These are phyloP conservation scores for Hedya salicella DNA, from an alignment of 2,888 invertebrate genomes.

Conservation along the genomic window DNA sequence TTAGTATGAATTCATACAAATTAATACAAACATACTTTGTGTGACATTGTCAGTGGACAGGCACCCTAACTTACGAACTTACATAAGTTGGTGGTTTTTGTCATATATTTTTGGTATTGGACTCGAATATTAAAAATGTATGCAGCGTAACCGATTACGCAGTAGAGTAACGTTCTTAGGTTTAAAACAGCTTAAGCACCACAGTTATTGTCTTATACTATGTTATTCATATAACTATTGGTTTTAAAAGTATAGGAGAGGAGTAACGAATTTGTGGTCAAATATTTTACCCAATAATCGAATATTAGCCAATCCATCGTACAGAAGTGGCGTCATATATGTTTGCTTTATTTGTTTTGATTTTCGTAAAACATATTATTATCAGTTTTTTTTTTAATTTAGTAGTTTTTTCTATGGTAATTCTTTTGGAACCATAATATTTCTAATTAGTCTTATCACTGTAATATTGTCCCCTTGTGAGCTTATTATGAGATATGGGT, in stretches of 20 bases:
- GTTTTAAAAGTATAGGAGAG: constrained; percentile 16
- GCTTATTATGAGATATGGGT: constrained; percentile 4
- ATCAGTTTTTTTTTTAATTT: not conserved
- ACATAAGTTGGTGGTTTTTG: constrained; percentile 76
- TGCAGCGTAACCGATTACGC: constrained; percentile 20
- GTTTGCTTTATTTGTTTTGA: no score
- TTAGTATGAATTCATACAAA: not conserved
- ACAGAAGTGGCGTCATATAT: no score
- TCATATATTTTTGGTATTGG: constrained; percentile 76
- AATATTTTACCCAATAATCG: constrained; percentile 15
- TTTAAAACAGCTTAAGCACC: constrained; percentile 47
- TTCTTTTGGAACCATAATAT: constrained; percentile 18
- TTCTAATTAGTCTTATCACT: constrained; percentile 38
- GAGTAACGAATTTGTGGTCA: not conserved
- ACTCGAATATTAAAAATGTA: constrained; percentile 54
- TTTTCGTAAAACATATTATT: no score
- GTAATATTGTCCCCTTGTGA: constrained; percentile 4
- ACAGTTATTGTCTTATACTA: constrained; percentile 48
- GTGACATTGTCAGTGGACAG: constrained; percentile 13
- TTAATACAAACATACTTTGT: not conserved
- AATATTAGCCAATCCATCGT: no score
- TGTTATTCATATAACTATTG: constrained; percentile 37
- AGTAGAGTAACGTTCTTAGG: constrained; percentile 40
- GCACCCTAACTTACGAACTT: constrained; percentile 57
- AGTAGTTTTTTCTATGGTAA: not conserved